Base-by-base conservation (phyloP, 30 jellyfish, hydroid and myxozoan genomes). In the Cassiopea andromeda region DNA sequence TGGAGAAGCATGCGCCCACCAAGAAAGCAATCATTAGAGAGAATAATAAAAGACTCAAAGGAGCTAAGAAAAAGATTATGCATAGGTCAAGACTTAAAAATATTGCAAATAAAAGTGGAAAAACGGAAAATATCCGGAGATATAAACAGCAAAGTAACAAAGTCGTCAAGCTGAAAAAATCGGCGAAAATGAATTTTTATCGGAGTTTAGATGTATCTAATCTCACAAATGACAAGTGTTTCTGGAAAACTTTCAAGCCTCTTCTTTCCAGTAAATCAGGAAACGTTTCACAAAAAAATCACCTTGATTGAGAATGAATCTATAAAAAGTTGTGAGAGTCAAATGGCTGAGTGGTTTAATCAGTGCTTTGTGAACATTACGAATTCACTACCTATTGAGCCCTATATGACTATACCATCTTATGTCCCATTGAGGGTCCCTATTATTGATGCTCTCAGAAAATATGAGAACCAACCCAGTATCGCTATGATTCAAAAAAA, bases 351-450 rank as follows among this genome's bases (percentile, higher is more conserved):
- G 43, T 77, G 87, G n/a, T 77, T 77, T 50, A 77, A 77, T 54
- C 48, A 47, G 73, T 77, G 1, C 87, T 77, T 77, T 77, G 75
- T 47, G 45, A 50, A 77, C n/a, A 77, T 77, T 54, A 77, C 75
- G 49, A 43, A 50, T 54, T 43, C 87, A 47, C 73, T 74, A 74
- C 60, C 60, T 46, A 38, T 27, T 74, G 60, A 74, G 64, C 64
- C 48, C 44, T 15, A n/a, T 50, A 38, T 77, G 48, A 77, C 44
- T 49, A 66, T 44, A 7, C 45, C 48, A 44, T 10, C 73, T 66
- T 46, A 77, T 77, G 77, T 77, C 87, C 67, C 87, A 45, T 77
- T 77, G 87, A 47, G 38, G 75, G 87, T 44, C 87, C 87, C 87
- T 77, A 1, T 77, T 77, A 16, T 77, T 4, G 61, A 77, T 54